Percentiles rank a stretch among this genome's conserved stretches.
These are phyloP conservation scores for Drymonia ruficornis DNA, from an alignment of 2,888 invertebrate species.

Conservation along the genomic window DNA sequence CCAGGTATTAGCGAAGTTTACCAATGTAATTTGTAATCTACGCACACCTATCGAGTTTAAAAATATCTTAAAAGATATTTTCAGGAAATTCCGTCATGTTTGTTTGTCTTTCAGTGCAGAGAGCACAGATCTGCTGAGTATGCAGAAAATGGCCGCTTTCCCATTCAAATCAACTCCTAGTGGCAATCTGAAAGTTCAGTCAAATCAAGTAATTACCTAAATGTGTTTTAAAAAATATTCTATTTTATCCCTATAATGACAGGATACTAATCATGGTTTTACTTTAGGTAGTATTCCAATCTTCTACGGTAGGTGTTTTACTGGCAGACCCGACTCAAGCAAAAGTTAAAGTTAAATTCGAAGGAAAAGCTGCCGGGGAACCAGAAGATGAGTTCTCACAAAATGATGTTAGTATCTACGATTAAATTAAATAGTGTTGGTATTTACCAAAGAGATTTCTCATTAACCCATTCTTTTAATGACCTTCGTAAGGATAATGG, in stretches of 20 bases:
- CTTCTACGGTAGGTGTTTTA: slow-evolving; percentile 87
- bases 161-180: slow-evolving; percentile 88
- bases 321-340: slow-evolving; percentile 88
- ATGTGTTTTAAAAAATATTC: neutral
- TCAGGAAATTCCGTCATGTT: neutral
- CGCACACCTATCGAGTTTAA: neutral
- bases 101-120: slow-evolving; percentile 48
- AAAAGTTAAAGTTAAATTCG: slow-evolving; percentile 85
- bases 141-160: slow-evolving; percentile 73
- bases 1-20: slow-evolving; percentile 56
- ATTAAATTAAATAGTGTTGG: neutral
- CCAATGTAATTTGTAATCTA: neutral
- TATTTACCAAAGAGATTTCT: neutral
- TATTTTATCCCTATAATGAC: neutral
- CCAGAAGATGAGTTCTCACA: slow-evolving; percentile 50
- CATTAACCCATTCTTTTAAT: neutral
- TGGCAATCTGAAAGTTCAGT: slow-evolving; percentile 88
- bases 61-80: neutral
- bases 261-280: slow-evolving; percentile 3
- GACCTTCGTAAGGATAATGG: slow-evolving; percentile 44
- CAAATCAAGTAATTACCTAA: slow-evolving; percentile 86
- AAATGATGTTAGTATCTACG: slow-evolving; percentile 46
- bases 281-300: slow-evolving; percentile 87
- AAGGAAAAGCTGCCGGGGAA: slow-evolving; percentile 65
- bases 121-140: slow-evolving; percentile 54